Percentiles rank a stretch among this genome's conserved stretches.
phyloP scores from a whole-genome alignment of 1,140 invertebrate genomes.

The Ooceraea biroi region DNA sequence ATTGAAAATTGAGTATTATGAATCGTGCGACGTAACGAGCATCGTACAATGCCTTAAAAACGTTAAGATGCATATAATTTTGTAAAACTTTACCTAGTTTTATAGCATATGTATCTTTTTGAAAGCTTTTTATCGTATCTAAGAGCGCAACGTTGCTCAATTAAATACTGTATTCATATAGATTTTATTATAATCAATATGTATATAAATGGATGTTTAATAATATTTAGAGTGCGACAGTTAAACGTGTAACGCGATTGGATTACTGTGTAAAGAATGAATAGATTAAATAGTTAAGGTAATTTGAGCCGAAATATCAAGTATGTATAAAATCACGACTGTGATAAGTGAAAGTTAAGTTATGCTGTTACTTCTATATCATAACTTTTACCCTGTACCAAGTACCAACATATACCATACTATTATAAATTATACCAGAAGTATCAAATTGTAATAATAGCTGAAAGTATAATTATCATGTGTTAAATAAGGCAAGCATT shows the following conservation, averaged over 20 bases:
- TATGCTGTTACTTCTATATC: conserved; percentile 53
- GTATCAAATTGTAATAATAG: conserved; percentile 3
- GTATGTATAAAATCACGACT: conserved; percentile 66
- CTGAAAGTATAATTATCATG: conserved; percentile 10
- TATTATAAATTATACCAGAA: conserved; percentile 23
- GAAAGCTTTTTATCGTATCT: conserved; percentile 63
- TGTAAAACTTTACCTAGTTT: conserved; percentile 73
- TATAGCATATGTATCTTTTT: conserved; percentile 49
- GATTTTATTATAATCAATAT: conserved; percentile 37
- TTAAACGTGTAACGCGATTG: conserved; percentile 29
- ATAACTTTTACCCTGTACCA: neutral
- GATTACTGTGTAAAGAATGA: conserved; percentile 36
- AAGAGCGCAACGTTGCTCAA: conserved; percentile 72
- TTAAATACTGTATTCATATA: conserved; percentile 65
- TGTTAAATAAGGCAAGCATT: conserved; percentile 21
- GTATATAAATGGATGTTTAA: conserved; percentile 65
- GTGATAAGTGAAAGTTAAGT: conserved; percentile 69
- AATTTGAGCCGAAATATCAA: conserved; percentile 60
- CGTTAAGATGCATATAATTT: conserved; percentile 47
- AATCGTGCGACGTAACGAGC: conserved; percentile 27
- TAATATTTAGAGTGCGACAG: conserved; percentile 8
- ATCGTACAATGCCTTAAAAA: conserved; percentile 45
- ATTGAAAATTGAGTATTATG: conserved; percentile 56
- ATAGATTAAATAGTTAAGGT: conserved; percentile 46
- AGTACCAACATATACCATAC: neutral